Conservation (phyloP, 2,888 invertebrate species). For the Abrostola tripartita region DNA sequence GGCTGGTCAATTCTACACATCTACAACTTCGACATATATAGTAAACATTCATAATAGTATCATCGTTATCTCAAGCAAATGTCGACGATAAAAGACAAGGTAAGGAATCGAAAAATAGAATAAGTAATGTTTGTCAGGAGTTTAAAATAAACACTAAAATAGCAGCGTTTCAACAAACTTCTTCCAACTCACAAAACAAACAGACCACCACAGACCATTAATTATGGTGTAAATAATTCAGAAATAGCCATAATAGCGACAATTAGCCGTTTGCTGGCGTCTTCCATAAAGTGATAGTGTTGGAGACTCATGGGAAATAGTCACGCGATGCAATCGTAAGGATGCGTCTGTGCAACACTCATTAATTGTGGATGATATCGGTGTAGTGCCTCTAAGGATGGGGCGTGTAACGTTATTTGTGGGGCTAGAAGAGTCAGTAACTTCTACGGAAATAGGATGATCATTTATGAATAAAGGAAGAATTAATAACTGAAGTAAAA, state of each 20-base stretch:
- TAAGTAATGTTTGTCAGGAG: too few relatives aligned
- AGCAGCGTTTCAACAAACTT: constrained; percentile 5
- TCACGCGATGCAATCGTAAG: constrained; percentile 71
- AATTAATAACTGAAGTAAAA: too few relatives aligned
- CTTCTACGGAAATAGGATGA: too few relatives aligned
- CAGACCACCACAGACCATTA: constrained; percentile 55
- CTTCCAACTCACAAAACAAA: constrained; percentile 44
- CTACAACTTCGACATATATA: too few relatives aligned
- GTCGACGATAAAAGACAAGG: too few relatives aligned
- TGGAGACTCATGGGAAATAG: constrained; percentile 61
- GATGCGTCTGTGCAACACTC: constrained; percentile 65
- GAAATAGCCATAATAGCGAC: constrained; percentile 65
- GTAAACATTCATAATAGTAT: too few relatives aligned
- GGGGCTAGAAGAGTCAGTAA: neutral
- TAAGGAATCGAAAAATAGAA: too few relatives aligned
- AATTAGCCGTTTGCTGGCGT: constrained; percentile 67
- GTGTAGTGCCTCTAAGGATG: constrained; percentile 26
- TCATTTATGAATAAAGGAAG: too few relatives aligned
- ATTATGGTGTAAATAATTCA: constrained; percentile 64
- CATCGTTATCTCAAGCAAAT: too few relatives aligned
- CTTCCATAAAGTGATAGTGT: constrained; percentile 56
- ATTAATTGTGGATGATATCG: constrained; percentile 62
- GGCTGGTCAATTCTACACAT: too few relatives aligned
- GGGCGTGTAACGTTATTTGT: constrained; percentile 47
- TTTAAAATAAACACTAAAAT: constrained; percentile 18